Percentiles rank a stretch among this genome's conserved stretches.
These are phyloP conservation scores for Zosterops japonicus DNA, from an alignment of 2,113 vertebrate genomes.

Conservation along the genomic window DNA sequence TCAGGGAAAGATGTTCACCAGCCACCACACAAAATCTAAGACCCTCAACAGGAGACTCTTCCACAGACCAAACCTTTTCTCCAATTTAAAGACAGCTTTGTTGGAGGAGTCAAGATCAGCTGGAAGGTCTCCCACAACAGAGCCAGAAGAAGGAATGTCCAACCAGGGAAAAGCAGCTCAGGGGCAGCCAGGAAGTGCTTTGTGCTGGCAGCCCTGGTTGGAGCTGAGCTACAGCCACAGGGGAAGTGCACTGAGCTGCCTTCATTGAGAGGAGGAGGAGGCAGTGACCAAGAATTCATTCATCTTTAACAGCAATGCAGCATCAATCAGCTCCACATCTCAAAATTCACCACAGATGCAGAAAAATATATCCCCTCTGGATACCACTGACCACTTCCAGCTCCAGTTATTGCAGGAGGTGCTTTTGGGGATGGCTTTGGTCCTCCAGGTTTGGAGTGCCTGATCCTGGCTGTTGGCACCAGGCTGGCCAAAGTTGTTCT, in stretches of 20 bases:
- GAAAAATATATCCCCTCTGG: not conserved
- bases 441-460: not conserved
- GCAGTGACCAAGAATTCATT: not conserved
- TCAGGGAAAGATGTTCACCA: not conserved
- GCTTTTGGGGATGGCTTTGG: not conserved
- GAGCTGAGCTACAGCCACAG: not conserved
- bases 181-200: accelerated
- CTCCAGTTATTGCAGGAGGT: not conserved
- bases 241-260: not conserved
- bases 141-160: not conserved
- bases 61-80: not conserved
- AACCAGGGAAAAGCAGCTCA: not conserved
- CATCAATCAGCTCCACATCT: not conserved
- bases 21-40: not conserved
- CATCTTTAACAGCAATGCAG: not conserved
- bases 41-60: not conserved
- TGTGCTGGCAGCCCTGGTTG: not conserved
- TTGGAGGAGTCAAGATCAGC: not conserved
- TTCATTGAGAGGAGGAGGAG: not conserved
- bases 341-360: not conserved
- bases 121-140: not conserved
- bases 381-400: not conserved
- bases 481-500: not conserved
- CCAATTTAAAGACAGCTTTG: not conserved
- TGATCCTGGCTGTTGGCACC: not conserved